Evolutionary conservation across 2,888 invertebrate species (phyloP).

Genomic region (Nephrotoma appendiculata): DNA sequence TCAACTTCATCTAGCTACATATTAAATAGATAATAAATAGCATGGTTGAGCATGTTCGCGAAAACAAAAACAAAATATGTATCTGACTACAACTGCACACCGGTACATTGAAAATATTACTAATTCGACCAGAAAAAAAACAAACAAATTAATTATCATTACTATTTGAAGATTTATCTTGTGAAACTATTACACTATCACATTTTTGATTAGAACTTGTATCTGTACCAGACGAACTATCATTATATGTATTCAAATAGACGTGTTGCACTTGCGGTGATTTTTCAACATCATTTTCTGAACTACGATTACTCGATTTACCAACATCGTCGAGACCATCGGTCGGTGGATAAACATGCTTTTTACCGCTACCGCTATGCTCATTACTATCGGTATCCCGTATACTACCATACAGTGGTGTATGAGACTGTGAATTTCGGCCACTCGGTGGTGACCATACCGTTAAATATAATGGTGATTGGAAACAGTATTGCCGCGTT

Average conservation of each 20-base stretch:
- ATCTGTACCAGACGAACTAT: neutral
- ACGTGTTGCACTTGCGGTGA: neutral
- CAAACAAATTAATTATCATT: neutral
- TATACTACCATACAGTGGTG: constrained; percentile 29
- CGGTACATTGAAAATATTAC: neutral
- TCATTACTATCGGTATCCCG: constrained; percentile 27
- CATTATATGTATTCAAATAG: neutral
- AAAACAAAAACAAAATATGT: neutral
- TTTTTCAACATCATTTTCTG: constrained; percentile 1
- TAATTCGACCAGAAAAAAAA: neutral
- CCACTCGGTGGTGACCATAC: constrained; percentile 32
- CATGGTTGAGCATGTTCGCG: neutral
- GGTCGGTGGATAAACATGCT: constrained; percentile 30
- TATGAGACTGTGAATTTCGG: constrained; percentile 27
- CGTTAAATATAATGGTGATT: constrained; percentile 31
- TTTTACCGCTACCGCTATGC: constrained; percentile 16
- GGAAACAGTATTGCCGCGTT: constrained; percentile 32
- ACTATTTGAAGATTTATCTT: neutral
- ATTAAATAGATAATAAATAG: neutral
- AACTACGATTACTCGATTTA: neutral
- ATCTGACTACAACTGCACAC: neutral
- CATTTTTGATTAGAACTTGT: neutral
- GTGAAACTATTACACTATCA: neutral
- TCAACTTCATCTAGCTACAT: neutral
- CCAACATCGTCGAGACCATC: neutral